These are phyloP conservation scores for Cephonodes hylas DNA, from an alignment of 2,888 invertebrate species.

Conservation along the genomic window DNA sequence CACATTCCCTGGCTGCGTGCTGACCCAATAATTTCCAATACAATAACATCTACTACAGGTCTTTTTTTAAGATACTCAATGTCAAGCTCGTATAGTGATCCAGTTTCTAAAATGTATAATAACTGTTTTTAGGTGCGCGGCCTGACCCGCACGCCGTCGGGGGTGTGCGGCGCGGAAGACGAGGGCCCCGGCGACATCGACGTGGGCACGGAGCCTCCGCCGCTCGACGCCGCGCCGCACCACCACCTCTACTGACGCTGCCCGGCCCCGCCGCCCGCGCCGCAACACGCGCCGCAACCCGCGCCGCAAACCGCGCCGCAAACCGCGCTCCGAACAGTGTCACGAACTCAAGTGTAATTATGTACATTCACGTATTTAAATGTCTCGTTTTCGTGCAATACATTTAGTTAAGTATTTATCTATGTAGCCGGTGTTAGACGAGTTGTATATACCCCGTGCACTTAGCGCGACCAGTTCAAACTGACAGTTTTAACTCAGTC, in stretches of 20 bases:
- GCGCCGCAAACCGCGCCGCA: neutral
- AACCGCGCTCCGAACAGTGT: conserved; percentile 10
- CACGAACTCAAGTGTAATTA: conserved; percentile 62
- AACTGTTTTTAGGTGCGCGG: conserved; percentile 60
- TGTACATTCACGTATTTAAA: conserved; percentile 70
- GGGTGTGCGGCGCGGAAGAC: conserved; percentile 45
- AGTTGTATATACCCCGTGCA: conserved; percentile 58
- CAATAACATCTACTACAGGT: too few relatives aligned
- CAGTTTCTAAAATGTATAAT: neutral
- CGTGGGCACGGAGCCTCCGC: conserved; percentile 74
- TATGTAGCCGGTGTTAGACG: conserved; percentile 64
- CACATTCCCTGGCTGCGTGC: too few relatives aligned
- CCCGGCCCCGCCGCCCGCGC: conserved; percentile 5
- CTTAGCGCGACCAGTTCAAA: conserved; percentile 29
- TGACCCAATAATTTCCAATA: too few relatives aligned
- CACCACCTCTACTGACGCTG: conserved; percentile 33
- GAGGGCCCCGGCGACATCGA: conserved; percentile 74
- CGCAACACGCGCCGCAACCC: neutral
- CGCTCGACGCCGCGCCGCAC: conserved; percentile 42
- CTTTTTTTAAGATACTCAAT: too few relatives aligned
- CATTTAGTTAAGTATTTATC: conserved; percentile 79
- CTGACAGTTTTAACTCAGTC: neutral
- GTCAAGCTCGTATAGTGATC: neutral
- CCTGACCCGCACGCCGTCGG: conserved; percentile 42
- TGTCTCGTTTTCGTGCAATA: conserved; percentile 75